Evolutionary conservation across 2,113 vertebrate species (phyloP).

Genomic region (Syngnathus floridae): DNA sequence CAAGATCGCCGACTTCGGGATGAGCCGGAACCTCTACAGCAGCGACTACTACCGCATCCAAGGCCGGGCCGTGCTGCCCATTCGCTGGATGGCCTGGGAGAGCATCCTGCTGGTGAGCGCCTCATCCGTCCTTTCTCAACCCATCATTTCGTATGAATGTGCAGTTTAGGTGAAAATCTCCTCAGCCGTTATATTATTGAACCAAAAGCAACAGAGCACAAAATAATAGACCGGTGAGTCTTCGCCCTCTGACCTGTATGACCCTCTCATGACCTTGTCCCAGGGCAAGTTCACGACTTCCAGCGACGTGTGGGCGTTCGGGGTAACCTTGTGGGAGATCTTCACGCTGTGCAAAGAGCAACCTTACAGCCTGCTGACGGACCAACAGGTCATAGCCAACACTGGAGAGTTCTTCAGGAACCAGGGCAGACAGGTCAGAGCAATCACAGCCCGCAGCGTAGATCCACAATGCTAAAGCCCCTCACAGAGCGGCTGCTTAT

Average conservation of each 20-base stretch:
- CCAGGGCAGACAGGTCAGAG: constrained; percentile 76
- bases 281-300: constrained; percentile 83
- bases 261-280: neutral
- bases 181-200: too few relatives aligned
- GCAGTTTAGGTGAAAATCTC: too few relatives aligned
- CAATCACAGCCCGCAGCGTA: neutral
- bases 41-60: constrained; percentile 85
- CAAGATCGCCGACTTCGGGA: constrained; percentile 82
- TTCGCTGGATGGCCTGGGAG: constrained; percentile 86
- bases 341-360: constrained; percentile 83
- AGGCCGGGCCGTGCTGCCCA: constrained; percentile 79
- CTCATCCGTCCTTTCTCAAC: rapidly evolving
- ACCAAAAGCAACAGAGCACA: too few relatives aligned
- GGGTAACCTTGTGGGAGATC: constrained; percentile 82
- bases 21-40: constrained; percentile 83
- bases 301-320: constrained; percentile 81
- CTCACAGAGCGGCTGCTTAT: too few relatives aligned
- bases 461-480: too few relatives aligned
- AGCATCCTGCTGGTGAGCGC: constrained; percentile 77
- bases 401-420: constrained; percentile 84
- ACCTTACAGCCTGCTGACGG: constrained; percentile 78
- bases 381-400: constrained; percentile 84
- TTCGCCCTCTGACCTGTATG: neutral
- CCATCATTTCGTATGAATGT: neutral
- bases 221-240: constrained; percentile 40